Percentiles rank a stretch among this genome's conserved stretches.
These are phyloP conservation scores for Sebastes elongatus DNA, from an alignment of 2,797 vertebrate species.

Conservation along the genomic window DNA sequence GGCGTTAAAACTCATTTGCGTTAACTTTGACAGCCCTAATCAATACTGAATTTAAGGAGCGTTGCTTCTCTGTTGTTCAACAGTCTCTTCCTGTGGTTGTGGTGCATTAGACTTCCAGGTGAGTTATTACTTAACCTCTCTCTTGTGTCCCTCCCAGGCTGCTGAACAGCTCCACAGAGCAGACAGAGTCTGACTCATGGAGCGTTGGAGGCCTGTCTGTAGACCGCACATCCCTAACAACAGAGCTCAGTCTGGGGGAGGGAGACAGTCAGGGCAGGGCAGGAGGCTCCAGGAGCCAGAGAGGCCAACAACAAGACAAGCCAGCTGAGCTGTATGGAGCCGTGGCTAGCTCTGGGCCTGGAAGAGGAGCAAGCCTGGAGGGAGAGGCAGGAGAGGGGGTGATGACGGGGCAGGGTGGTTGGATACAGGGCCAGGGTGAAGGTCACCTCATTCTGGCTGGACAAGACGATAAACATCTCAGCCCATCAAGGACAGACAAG, in stretches of 20 bases:
- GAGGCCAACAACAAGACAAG: background rate
- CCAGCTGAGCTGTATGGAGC: background rate
- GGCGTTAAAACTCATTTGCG: too few relatives aligned
- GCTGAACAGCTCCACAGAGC: conserved; percentile 55
- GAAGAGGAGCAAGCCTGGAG: conserved; percentile 8
- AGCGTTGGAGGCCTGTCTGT: background rate
- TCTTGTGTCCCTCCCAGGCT: conserved; percentile 58
- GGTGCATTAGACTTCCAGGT: too few relatives aligned
- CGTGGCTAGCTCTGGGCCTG: background rate
- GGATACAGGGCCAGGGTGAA: conserved; percentile 12
- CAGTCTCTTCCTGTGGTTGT: too few relatives aligned
- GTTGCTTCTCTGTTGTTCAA: too few relatives aligned
- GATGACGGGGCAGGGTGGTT: background rate
- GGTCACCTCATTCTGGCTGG: background rate
- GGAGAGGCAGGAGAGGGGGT: background rate
- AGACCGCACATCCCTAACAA: background rate
- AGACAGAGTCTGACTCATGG: conserved; percentile 5
- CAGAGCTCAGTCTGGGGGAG: background rate
- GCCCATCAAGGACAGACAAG: background rate
- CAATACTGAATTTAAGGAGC: too few relatives aligned
- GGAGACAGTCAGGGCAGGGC: background rate
- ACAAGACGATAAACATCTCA: background rate
- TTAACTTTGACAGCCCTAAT: too few relatives aligned
- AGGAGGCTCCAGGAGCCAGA: background rate
- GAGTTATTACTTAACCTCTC: background rate